These are phyloP conservation scores for Brachystomella parvula DNA, from an alignment of 1,140 invertebrate species.

Conservation along the genomic window DNA sequence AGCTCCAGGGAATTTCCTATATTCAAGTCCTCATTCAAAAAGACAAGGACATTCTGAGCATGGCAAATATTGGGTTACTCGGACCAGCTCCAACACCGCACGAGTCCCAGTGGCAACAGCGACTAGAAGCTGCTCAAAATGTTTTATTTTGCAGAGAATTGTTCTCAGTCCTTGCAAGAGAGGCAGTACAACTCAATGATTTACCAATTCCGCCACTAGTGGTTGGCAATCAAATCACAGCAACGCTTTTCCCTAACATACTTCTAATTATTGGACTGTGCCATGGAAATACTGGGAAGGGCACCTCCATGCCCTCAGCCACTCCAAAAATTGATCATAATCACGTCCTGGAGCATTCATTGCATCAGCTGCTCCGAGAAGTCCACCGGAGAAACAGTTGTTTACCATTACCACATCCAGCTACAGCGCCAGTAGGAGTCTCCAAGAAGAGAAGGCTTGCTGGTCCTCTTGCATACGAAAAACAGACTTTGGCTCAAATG, in stretches of 20 bases:
- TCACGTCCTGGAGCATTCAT: slow-evolving; percentile 88
- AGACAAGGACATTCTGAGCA: slow-evolving; percentile 76
- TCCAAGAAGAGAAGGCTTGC: slow-evolving; percentile 80
- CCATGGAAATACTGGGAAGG: slow-evolving; percentile 44
- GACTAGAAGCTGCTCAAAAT: slow-evolving; percentile 91
- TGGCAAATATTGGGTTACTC: slow-evolving; percentile 63
- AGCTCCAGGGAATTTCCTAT: slow-evolving; percentile 89
- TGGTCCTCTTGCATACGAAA: slow-evolving; percentile 78
- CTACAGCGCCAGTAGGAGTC: slow-evolving; percentile 80
- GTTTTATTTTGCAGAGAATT: slow-evolving; percentile 95
- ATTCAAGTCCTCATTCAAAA: slow-evolving; percentile 91
- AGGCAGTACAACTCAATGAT: slow-evolving; percentile 85
- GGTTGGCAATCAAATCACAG: slow-evolving; percentile 93
- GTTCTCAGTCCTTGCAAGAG: slow-evolving; percentile 85
- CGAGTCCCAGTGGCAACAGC: slow-evolving; percentile 86
- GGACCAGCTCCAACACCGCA: slow-evolving; percentile 44
- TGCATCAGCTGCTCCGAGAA: slow-evolving; percentile 85
- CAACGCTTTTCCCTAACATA: slow-evolving; percentile 85
- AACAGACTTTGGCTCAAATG: slow-evolving; percentile 78
- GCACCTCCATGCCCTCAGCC: slow-evolving; percentile 43
- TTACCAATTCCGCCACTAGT: slow-evolving; percentile 87
- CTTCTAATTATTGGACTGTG: slow-evolving; percentile 60
- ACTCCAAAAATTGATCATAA: slow-evolving; percentile 73
- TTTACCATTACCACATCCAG: slow-evolving; percentile 88
- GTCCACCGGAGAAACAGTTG: slow-evolving; percentile 87